Evolutionary conservation across 2,888 invertebrate genomes (phyloP), one percentile per base, ranked within the genome.

Genomic region (Patella ulyssiponensis): DNA sequence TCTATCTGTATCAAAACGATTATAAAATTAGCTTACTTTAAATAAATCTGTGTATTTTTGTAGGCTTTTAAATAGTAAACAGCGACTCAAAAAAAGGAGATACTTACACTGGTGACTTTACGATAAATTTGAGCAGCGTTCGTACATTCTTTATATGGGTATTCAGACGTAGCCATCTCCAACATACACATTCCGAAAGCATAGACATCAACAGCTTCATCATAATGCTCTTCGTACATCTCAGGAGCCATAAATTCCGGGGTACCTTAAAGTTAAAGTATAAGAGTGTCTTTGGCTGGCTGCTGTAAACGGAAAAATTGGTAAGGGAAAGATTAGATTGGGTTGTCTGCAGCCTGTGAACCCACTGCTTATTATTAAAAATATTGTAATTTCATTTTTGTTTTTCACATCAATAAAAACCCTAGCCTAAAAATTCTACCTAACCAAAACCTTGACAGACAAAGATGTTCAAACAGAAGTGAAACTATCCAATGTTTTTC

Each of bases 141-240:
- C 82, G 96, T 96, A 92, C 99, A 99, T 93, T 99, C 99, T 82
- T 96, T 96, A 93, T 99, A 99, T 0, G 99, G 99, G 93, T 99
- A 99, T 92, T 99, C 99, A 69, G 97, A 97, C 74, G 99, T 99
- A 64, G 98, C 98, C 99, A 99, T 99, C 94, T 99, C 99, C 89
- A 99, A 93, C 97, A 99, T 98, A 93, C 99, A 99, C 99, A 99
- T 99, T 69, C 99, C 99, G 93, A 99, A 99, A 15, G 99, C 99
- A 93, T 99, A 99, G 79, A 99, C 98, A 92, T 99, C 99, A 20
- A 99, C 99, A 14, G 96, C 96, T 92, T 99, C 99, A 92, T 99
- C 99, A 92, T 99, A 99, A 92, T 98, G 98, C 92, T 99, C 99
- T 91, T 99, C 99, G 93, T 99, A 99, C 98, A 99, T 94, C 94